phyloP scores from a whole-genome alignment of 2,888 invertebrate species.

The Harpagoxenus sublaevis region DNA sequence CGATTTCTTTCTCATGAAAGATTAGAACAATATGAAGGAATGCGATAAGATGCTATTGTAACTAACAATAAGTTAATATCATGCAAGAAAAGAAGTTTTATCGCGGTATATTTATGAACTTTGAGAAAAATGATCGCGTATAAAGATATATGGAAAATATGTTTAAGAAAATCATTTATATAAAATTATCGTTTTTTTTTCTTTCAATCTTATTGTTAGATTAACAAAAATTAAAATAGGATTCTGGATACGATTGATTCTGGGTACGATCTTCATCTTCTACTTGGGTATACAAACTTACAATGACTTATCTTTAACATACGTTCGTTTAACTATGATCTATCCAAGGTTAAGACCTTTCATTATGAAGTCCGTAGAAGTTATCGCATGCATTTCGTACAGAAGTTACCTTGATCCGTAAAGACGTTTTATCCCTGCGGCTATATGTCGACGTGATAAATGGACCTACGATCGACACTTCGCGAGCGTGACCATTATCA shows the following conservation, averaged over 20 bases:
- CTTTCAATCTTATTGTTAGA: neutral
- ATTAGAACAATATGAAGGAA: constrained; percentile 23
- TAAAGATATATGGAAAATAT: neutral
- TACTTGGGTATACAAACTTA: neutral
- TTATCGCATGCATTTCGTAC: constrained; percentile 49
- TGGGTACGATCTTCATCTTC: neutral
- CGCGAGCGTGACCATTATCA: constrained; percentile 64
- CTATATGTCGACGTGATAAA: constrained; percentile 63
- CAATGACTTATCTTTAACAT: constrained; percentile 7
- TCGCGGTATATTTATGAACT: neutral
- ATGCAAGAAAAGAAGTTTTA: neutral
- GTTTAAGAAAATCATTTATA: neutral
- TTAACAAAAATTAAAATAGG: neutral
- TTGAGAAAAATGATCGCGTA: neutral
- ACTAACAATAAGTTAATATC: neutral
- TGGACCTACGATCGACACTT: constrained; percentile 66
- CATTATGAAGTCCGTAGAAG: constrained; percentile 20
- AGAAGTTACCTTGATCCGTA: constrained; percentile 43
- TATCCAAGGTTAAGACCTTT: constrained; percentile 35
- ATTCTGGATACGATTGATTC: neutral
- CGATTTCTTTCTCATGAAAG: neutral
- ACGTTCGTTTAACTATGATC: constrained; percentile 4
- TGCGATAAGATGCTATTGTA: constrained; percentile 17
- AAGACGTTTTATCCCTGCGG: constrained; percentile 43
- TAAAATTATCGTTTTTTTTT: neutral